phyloP scores from a whole-genome alignment of 92 coral and sea anemone genomes.

The Siderastrea radians region DNA sequence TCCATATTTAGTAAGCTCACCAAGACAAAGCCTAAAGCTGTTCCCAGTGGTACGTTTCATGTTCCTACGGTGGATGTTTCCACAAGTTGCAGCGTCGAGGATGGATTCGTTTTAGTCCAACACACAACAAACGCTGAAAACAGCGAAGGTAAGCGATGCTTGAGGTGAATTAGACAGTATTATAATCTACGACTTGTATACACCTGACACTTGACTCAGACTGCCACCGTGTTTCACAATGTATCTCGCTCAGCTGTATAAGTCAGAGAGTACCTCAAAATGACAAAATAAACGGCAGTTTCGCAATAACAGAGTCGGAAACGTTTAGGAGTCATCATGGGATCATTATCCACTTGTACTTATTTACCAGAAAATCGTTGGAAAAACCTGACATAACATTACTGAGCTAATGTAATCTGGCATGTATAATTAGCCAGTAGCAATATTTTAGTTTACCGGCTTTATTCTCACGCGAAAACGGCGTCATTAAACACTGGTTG shows the following conservation, averaged over 20 bases:
- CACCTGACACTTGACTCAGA: background rate
- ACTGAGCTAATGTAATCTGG: no score
- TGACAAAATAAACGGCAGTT: background rate
- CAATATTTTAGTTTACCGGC: no score
- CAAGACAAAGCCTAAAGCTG: slow-evolving; percentile 66
- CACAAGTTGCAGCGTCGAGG: slow-evolving; percentile 45
- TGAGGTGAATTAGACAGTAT: background rate
- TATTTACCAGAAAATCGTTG: background rate
- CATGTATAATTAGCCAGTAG: no score
- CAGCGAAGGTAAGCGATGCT: slow-evolving; percentile 3
- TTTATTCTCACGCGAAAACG: no score
- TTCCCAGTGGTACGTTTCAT: slow-evolving; percentile 21
- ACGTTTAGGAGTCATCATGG: background rate
- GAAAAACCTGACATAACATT: background rate
- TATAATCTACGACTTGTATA: background rate
- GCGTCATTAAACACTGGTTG: no score
- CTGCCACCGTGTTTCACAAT: background rate
- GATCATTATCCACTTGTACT: background rate
- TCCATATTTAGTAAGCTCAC: slow-evolving; percentile 78
- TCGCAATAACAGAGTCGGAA: background rate
- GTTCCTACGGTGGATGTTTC: slow-evolving; percentile 15
- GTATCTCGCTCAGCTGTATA: no score
- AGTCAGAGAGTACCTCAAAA: background rate
- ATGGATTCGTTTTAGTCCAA: slow-evolving; percentile 55
- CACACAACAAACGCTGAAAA: background rate